Base-by-base conservation (phyloP, 2,113 vertebrate species). In the Trichomycterus rosablanca region DNA sequence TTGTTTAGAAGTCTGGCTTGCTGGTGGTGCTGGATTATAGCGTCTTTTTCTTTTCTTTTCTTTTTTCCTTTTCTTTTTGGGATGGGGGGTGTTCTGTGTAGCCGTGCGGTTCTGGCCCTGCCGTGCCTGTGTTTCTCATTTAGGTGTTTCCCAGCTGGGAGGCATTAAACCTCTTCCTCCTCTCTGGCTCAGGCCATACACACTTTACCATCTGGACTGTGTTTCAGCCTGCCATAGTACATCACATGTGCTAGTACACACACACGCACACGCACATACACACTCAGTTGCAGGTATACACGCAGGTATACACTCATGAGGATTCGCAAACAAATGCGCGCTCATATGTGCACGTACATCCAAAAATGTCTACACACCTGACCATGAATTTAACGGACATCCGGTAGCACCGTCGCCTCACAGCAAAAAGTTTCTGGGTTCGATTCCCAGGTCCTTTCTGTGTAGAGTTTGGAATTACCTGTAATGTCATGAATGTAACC, bases 81-180 rank as follows among this genome's bases (percentile, higher is more conserved):
- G 26, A 34, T 23, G 16, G 24, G 43, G 19, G 30, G n/a, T 28
- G 18, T 44, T 54, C n/a, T 56, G 15, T 7, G 15, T 23, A 37
- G 46, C 32, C 8, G 44, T 50, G 45, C 30, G 26, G 18, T 48
- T 65, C 43, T 51, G 63, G 18, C 30, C 26, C 22, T 71, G 59
- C 46, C 61, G 20, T 44, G 18, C 49, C 60, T 71, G 59, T 58
- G 59, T 72, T 67, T 63, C 59, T 67, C 70, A 72, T 72, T 46
- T 49, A 71, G 58, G 64, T 72, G 70, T 72, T 53, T 34, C 55
- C 53, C 70, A 72, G 63, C 52, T 72, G 59, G 70, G 59, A 72
- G 59, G 39, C 64, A 72, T 72, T 67, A 72, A 40, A 8, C 32
- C 42, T 52, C 52, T 59, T 62, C 58, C 45, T 39, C 23, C 42